These are phyloP conservation scores for Nansenia antarctica DNA, from an alignment of 2,113 vertebrate species.

Conservation along the genomic window DNA sequence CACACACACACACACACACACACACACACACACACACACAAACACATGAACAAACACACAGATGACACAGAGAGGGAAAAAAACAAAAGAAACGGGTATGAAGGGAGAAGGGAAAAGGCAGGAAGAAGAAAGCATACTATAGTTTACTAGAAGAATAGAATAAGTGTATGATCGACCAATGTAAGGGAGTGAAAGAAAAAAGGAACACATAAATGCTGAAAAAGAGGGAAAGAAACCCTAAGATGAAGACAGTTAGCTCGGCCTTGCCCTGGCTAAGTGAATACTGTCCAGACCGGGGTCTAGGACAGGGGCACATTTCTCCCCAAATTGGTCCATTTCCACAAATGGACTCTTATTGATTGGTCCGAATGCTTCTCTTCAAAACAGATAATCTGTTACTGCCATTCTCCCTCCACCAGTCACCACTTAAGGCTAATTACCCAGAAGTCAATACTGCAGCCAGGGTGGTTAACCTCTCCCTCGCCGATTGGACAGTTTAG, in stretches of 20 bases:
- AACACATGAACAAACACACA: background rate
- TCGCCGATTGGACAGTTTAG: constrained; percentile 26
- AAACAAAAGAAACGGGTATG: background rate
- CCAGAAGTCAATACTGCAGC: constrained; percentile 57
- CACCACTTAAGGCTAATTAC: constrained; percentile 76
- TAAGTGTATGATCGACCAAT: background rate
- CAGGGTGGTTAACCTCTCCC: constrained; percentile 45
- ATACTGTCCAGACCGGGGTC: constrained; percentile 50
- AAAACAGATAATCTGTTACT: constrained; percentile 75
- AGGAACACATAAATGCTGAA: background rate
- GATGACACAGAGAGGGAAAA: background rate
- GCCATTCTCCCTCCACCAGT: constrained; percentile 66
- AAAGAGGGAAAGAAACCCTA: too few species aligned
- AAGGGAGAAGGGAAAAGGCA: background rate
- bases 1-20: background rate
- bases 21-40: too few species aligned
- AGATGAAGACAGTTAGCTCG: background rate
- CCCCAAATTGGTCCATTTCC: constrained; percentile 71
- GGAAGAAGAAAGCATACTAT: background rate
- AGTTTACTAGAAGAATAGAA: background rate
- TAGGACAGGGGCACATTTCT: constrained; percentile 59
- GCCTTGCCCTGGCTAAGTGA: constrained; percentile 51
- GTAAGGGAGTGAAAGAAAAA: background rate
- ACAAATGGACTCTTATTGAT: constrained; percentile 81
- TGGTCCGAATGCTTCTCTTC: constrained; percentile 71